A percentile compares a stretch with the other conserved stretches of the same genome.
Conservation (phyloP, 1,140 invertebrate species). For the Carcinoscorpius rotundicauda region DNA sequence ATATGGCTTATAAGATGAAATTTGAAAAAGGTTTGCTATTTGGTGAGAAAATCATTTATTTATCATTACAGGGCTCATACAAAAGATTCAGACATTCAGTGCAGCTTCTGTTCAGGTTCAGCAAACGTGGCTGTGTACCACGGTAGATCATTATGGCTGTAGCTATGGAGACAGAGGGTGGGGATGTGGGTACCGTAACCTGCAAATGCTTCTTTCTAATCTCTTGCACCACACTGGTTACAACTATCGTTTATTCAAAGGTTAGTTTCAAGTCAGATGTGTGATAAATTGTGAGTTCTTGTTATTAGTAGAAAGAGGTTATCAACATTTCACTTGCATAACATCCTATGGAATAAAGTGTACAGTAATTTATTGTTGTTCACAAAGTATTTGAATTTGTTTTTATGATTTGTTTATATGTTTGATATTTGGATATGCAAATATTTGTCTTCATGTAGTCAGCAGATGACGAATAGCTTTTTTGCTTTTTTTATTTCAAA, state of each 20-base stretch:
- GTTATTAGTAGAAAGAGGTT: too few species aligned
- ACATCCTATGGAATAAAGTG: too few species aligned
- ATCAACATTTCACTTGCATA: too few species aligned
- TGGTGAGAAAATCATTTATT: background rate
- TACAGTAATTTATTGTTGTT: too few species aligned
- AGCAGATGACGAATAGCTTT: too few species aligned
- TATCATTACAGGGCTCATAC: constrained; percentile 48
- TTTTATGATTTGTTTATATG: too few species aligned
- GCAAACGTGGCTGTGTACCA: constrained; percentile 56
- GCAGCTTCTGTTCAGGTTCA: constrained; percentile 51
- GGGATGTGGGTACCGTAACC: constrained; percentile 76
- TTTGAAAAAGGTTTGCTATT: background rate
- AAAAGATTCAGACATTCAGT: constrained; percentile 53
- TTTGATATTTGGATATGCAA: too few species aligned
- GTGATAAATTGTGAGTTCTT: too few species aligned
- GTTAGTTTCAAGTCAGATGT: constrained; percentile 15
- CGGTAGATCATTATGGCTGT: constrained; percentile 70
- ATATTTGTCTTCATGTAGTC: too few species aligned
- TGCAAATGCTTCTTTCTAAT: constrained; percentile 78
- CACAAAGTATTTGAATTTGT: too few species aligned
- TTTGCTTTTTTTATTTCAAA: too few species aligned
- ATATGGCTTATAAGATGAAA: too few species aligned
- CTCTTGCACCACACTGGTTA: constrained; percentile 57
- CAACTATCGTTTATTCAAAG: constrained; percentile 47
- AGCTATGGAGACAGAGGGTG: constrained; percentile 78